phyloP scores from a whole-genome alignment of 1,140 invertebrate genomes.

The Grapholita molesta region DNA sequence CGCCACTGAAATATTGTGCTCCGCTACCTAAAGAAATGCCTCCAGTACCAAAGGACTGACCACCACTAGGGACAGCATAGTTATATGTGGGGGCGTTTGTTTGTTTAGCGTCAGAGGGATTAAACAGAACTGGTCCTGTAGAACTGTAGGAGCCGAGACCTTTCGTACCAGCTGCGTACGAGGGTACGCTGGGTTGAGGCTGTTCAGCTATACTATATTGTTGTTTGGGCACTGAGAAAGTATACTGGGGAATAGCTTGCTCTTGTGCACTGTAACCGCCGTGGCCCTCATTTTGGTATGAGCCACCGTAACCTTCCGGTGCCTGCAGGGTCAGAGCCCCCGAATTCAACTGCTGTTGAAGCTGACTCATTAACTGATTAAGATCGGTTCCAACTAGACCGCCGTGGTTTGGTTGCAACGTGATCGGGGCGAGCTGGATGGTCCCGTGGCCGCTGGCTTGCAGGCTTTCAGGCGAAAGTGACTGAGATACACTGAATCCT shows the following conservation, averaged over 20 bases:
- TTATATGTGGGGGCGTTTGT: slow-evolving; percentile 35
- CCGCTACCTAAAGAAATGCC: slow-evolving; percentile 21
- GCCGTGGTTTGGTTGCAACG: slow-evolving; percentile 51
- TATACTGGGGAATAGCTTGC: slow-evolving; percentile 39
- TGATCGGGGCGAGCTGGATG: slow-evolving; percentile 61
- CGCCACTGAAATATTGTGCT: slow-evolving; percentile 6
- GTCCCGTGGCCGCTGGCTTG: slow-evolving; percentile 45
- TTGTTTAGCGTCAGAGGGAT: slow-evolving; percentile 41
- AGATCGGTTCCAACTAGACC: slow-evolving; percentile 51
- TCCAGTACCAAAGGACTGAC: slow-evolving; percentile 3
- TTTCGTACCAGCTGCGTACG: slow-evolving; percentile 60
- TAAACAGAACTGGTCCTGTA: slow-evolving; percentile 64
- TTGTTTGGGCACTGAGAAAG: slow-evolving; percentile 48
- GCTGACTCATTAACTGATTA: slow-evolving; percentile 63
- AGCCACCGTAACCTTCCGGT: slow-evolving; percentile 35
- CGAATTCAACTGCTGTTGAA: slow-evolving; percentile 55
- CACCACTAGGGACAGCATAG: slow-evolving; percentile 38
- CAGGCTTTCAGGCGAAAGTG: slow-evolving; percentile 48
- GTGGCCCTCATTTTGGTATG: slow-evolving; percentile 41
- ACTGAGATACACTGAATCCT: slow-evolving; percentile 43
- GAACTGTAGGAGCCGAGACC: slow-evolving; percentile 59
- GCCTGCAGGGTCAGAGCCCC: slow-evolving; percentile 51
- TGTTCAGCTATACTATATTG: slow-evolving; percentile 42
- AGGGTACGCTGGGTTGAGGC: slow-evolving; percentile 36
- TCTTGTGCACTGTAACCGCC: slow-evolving; percentile 34